A percentile compares a stretch with the other conserved stretches of the same genome.
Conservation (phyloP, 2,797 vertebrate species). For the Enteromius unitaeniatus region DNA sequence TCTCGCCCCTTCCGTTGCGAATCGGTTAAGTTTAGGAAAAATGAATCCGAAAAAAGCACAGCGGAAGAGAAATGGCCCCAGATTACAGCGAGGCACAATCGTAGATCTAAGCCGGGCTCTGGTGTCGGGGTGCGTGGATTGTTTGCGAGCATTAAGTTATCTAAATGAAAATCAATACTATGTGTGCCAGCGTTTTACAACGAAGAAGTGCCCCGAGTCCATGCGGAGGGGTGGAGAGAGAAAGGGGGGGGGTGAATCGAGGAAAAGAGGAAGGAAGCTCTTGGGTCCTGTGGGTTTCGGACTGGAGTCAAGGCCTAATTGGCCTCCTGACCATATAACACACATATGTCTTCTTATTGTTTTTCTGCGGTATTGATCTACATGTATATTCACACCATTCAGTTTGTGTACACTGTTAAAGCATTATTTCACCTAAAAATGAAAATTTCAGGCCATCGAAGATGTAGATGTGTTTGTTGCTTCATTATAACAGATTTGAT, state of each 20-base stretch:
- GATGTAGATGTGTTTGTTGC: neutral
- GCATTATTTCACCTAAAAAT: neutral
- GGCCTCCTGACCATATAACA: constrained; percentile 78
- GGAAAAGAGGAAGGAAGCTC: constrained; percentile 50
- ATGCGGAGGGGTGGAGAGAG: constrained; percentile 48
- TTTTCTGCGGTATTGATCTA: constrained; percentile 9
- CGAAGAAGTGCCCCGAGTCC: constrained; percentile 83
- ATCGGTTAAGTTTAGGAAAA: constrained; percentile 97
- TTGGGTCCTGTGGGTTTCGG: constrained; percentile 49
- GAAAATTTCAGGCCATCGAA: neutral
- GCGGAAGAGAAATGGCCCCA: constrained; percentile 88
- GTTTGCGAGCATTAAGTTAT: constrained; percentile 98
- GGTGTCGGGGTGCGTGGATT: constrained; percentile 82
- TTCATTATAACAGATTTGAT: neutral
- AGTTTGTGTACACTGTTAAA: neutral
- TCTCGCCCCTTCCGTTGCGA: constrained; percentile 79
- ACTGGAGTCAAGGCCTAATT: constrained; percentile 81
- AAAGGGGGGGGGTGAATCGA: constrained; percentile 31
- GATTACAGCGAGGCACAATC: constrained; percentile 84
- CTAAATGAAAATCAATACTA: constrained; percentile 99
- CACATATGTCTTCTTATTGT: constrained; percentile 53
- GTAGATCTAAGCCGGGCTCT: constrained; percentile 85
- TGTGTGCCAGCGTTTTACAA: constrained; percentile 89
- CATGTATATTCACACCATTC: constrained; percentile 6
- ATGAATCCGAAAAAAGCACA: constrained; percentile 86